Base-by-base conservation (phyloP, 1,140 invertebrate genomes). In the Heliconius melpomene region DNA sequence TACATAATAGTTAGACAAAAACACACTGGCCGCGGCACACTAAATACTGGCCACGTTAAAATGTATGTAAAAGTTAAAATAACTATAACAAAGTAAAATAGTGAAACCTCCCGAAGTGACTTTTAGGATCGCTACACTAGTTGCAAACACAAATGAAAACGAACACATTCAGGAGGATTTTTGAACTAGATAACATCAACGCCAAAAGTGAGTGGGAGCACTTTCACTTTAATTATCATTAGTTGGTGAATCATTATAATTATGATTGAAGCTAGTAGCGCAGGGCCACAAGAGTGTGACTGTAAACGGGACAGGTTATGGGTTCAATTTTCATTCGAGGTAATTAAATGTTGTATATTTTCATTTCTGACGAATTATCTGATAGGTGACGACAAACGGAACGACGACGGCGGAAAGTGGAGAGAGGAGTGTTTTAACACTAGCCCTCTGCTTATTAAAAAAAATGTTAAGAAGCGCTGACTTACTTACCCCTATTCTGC, bases 101-200 rank as follows among this genome's bases (percentile, higher is more conserved):
- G 78, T 82, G 72, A 82, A 79, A 77, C 60, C 71, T 75, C 77
- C 70, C 71, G 75, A 71, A 74, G 54, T 75, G 78, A 82, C 80
- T 79, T 74, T 82, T 79, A 82, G 78, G 75, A 79, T 77, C 78
- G 75, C 71, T 73, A 77, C 79, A 82, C 81, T 79, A 82, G 70
- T 79, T 82, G 81, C 72, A 79, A 82, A 79, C 78, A 80, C 79
- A 82, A 82, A 82, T 82, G 81, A 82, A 82, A 82, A 79, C 75
- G 77, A 79, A 82, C 78, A 78, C 57, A 77, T 60, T 60, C 32
- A 57, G 46, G 57, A 78, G 77, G 52, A 26, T 38, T 38, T 16
- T 29, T 70, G 72, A 77, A 74, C 72, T 40, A 29, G 70, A 75
- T 82, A 79, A 75, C 66, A 20, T 79, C 29, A 16, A 46, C 54